Percentiles rank a stretch among this genome's conserved stretches.
These are phyloP conservation scores for Eupithecia dodoneata DNA, from an alignment of 2,888 invertebrate species.

Conservation along the genomic window DNA sequence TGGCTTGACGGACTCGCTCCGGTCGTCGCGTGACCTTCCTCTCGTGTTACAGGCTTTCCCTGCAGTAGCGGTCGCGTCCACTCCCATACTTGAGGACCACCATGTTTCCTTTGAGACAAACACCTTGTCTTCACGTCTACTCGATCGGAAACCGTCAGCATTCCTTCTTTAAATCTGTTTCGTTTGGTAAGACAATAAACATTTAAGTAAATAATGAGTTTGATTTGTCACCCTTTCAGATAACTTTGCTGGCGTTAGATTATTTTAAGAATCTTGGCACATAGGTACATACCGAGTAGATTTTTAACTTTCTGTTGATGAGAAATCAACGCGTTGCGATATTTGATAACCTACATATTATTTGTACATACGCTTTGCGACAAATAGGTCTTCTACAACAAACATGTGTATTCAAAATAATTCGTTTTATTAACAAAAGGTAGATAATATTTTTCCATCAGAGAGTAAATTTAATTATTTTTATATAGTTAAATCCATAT, in stretches of 20 bases:
- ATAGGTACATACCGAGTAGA: background rate
- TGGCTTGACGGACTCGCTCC: conserved; percentile 71
- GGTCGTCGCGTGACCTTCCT: conserved; percentile 75
- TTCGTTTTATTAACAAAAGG: too few relatives aligned
- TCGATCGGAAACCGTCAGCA: conserved; percentile 74
- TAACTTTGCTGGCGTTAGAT: conserved; percentile 62
- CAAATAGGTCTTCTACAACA: background rate
- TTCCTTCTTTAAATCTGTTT: conserved; percentile 72
- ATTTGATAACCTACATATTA: background rate
- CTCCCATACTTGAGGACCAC: background rate
- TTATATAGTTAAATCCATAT: background rate
- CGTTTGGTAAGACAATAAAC: conserved; percentile 78
- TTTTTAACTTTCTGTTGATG: background rate
- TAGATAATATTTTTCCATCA: background rate
- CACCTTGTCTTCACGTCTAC: conserved; percentile 44
- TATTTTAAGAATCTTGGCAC: background rate
- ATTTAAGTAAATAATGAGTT: conserved; percentile 64
- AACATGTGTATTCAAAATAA: background rate
- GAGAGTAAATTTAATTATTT: background rate
- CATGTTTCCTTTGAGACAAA: conserved; percentile 16
- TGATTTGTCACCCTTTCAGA: conserved; percentile 49
- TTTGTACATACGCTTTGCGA: background rate
- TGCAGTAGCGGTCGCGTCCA: conserved; percentile 62
- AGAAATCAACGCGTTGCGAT: background rate
- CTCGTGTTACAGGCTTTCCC: conserved; percentile 81